phyloP scores from a whole-genome alignment of 2,888 invertebrate genomes.

The Conchocele bisecta region DNA sequence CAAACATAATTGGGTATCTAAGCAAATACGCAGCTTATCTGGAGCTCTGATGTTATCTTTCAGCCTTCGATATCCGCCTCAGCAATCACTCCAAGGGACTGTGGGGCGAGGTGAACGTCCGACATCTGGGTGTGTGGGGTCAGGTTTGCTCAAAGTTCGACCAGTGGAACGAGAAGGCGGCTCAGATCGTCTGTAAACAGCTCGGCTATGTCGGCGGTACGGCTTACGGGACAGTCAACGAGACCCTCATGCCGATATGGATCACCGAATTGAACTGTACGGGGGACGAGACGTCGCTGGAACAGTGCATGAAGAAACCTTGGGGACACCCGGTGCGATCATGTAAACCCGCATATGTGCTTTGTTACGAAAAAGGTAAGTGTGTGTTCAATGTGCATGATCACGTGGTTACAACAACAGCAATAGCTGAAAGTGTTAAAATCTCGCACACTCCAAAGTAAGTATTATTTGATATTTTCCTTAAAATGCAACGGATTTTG shows the following conservation, averaged over 20 bases:
- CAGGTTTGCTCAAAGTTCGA: slow-evolving; percentile 64
- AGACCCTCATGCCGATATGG: slow-evolving; percentile 64
- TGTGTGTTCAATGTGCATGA: too few relatives aligned
- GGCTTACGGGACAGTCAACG: slow-evolving; percentile 64
- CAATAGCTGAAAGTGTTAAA: too few relatives aligned
- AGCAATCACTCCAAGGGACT: slow-evolving; percentile 36
- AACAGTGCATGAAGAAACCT: slow-evolving; percentile 60
- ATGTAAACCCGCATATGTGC: slow-evolving; percentile 64
- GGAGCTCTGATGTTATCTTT: too few relatives aligned
- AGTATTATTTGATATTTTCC: too few relatives aligned
- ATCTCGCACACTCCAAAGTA: too few relatives aligned
- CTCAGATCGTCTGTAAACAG: slow-evolving; percentile 62
- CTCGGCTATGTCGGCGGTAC: slow-evolving; percentile 84
- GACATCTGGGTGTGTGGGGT: slow-evolving; percentile 64
- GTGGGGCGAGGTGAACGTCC: slow-evolving; percentile 68
- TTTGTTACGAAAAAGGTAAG: slow-evolving; percentile 63
- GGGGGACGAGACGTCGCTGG: slow-evolving; percentile 66
- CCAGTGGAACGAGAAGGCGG: slow-evolving; percentile 66
- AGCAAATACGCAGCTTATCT: too few relatives aligned
- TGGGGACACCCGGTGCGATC: slow-evolving; percentile 67
- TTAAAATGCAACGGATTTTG: too few relatives aligned
- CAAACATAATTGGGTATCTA: too few relatives aligned
- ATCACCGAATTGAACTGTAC: slow-evolving; percentile 67
- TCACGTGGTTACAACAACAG: too few relatives aligned
- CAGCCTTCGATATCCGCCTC: slow-evolving; percentile 61